phyloP scores from a whole-genome alignment of 2,113 vertebrate genomes.

The Hassar affinis region DNA sequence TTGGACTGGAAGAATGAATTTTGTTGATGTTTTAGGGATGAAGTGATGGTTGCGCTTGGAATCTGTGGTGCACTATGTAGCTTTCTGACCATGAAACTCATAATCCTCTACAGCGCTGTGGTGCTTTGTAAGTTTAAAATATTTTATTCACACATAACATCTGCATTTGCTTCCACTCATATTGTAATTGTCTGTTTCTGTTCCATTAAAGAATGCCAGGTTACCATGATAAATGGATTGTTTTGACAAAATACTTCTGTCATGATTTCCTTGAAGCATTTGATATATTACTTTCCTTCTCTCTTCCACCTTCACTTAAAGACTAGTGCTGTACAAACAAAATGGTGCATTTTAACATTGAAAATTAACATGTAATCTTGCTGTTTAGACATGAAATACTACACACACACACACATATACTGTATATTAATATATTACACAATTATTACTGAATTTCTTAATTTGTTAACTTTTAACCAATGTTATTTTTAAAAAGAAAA shows the following conservation, averaged over 20 bases:
- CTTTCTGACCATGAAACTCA: constrained; percentile 21
- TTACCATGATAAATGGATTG: not conserved
- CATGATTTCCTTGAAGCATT: not conserved
- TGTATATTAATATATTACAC: no score
- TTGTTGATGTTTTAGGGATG: constrained; percentile 38
- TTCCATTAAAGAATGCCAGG: not conserved
- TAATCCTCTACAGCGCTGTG: constrained; percentile 35
- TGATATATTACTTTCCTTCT: not conserved
- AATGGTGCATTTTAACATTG: not conserved
- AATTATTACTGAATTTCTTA: no score
- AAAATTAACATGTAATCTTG: not conserved
- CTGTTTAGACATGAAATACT: no score
- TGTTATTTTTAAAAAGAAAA: no score
- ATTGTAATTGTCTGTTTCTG: not conserved
- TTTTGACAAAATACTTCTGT: not conserved
- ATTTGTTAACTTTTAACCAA: no score
- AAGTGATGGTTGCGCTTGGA: constrained; percentile 18
- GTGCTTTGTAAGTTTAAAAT: constrained; percentile 40
- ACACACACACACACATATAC: no score
- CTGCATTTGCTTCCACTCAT: not conserved
- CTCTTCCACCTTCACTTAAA: not conserved
- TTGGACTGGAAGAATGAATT: not conserved
- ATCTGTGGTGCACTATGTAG: constrained; percentile 16
- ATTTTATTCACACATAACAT: constrained; percentile 11
- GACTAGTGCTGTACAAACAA: not conserved